Evolutionary conservation across 2,797 vertebrate genomes (phyloP), one percentile per base, ranked within the genome.

Genomic region (Parauchenoglanis ngamensis): DNA sequence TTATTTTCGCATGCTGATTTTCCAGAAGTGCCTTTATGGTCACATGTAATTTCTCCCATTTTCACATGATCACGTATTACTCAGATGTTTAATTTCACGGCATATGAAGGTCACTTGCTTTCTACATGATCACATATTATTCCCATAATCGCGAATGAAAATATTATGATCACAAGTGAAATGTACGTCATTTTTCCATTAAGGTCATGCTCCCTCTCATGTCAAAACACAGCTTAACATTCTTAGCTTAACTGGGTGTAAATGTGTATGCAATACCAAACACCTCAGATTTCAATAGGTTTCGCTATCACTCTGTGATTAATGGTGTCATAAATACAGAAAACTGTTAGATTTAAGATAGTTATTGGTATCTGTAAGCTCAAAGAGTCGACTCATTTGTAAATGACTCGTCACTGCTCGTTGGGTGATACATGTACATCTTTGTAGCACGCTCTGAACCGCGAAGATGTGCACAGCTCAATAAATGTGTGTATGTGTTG

Each of bases 401-500:
- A n/a, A 54, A 77, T 0, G 46, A 17, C 25, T 77, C 46, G 11
- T 54, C 25, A 7, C 8, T 78, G 28, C 76, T 31, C 28, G 28
- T 11, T 11, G 8, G 28, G 17, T 57, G 76, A 79, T 54, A 57
- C 28, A n/a, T 49, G 52, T 35, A 57, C 76, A 57, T 79, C 54
- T 79, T 57, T 57, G 54, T 79, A 21, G 28, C 23, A n/a, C 25
- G 40, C 59, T 46, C 59, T 81, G 59, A 81, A 46, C 35, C 15
- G 13, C 1, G 25, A 65, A 81, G 79, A 81, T 81, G 79, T 63
- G 79, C 78, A 61, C 35, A 52, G 54, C 28, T 19, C 44, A 75
- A 73, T 52, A 82, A 61, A 65, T 54, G 83, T 79, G 84, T 84
- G 63, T 86, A 59, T 87, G 77, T 72, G 56, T 88, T 80, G 85